phyloP scores from a whole-genome alignment of 2,113 vertebrate species.

The Otolemur garnettii region DNA sequence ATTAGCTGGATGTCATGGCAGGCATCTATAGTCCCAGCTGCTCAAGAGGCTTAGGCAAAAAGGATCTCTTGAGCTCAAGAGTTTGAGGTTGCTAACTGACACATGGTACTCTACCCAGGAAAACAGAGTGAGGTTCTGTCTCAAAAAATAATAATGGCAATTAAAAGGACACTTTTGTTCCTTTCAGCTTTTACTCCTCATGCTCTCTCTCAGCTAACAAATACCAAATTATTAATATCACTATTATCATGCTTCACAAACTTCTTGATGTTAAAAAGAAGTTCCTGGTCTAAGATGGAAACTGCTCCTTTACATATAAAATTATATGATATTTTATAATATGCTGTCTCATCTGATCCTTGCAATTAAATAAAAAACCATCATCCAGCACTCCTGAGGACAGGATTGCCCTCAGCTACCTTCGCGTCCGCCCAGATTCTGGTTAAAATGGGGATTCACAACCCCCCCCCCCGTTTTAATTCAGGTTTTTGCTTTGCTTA shows the following conservation, averaged over 20 bases:
- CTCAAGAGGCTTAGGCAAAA: no score
- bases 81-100: no score
- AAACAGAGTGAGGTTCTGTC: no score
- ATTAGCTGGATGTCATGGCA: no score
- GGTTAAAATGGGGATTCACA: background rate
- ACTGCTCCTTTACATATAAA: background rate
- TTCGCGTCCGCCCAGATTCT: background rate
- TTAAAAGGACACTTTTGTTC: no score
- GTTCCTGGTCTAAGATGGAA: background rate
- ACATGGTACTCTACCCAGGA: no score
- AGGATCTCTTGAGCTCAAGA: no score
- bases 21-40: no score
- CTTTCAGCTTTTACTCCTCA: background rate
- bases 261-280: constrained; percentile 11
- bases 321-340: constrained; percentile 35
- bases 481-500: background rate
- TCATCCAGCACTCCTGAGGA: background rate
- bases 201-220: constrained; percentile 27
- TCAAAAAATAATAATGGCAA: no score
- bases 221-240: background rate
- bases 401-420: background rate
- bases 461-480: background rate
- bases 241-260: background rate
- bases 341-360: background rate
- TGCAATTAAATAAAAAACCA: constrained; percentile 25